phyloP scores from a whole-genome alignment of 2,113 vertebrate genomes.

The Xiphophorus hellerii region DNA sequence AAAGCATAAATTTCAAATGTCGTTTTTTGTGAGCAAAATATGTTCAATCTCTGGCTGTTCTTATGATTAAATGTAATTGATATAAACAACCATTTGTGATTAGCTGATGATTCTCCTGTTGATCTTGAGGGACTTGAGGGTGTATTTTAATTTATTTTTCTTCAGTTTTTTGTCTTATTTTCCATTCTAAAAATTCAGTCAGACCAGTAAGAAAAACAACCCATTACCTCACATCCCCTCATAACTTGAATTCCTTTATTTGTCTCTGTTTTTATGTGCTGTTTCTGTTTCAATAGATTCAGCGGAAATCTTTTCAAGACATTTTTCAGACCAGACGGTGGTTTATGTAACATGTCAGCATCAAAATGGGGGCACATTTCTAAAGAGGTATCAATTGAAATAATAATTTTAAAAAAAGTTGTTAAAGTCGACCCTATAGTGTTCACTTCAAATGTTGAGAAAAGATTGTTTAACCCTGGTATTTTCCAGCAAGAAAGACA shows the following conservation, averaged over 20 bases:
- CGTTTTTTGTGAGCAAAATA: no score
- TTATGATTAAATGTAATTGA: no score
- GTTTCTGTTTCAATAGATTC: slow-evolving; percentile 27
- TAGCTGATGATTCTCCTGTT: neutral
- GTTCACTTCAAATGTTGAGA: slow-evolving; percentile 19
- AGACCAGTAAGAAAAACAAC: slow-evolving; percentile 14
- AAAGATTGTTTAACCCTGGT: slow-evolving; percentile 44
- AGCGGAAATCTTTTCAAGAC: slow-evolving; percentile 34
- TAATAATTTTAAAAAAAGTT: slow-evolving; percentile 19
- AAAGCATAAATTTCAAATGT: no score
- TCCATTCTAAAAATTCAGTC: slow-evolving; percentile 24
- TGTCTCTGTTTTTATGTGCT: slow-evolving; percentile 1
- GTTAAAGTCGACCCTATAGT: neutral
- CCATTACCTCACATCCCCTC: slow-evolving; percentile 1
- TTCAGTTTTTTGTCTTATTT: slow-evolving; percentile 10
- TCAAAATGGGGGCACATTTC: slow-evolving; percentile 39
- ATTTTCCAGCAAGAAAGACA: slow-evolving; percentile 46
- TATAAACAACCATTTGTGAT: neutral
- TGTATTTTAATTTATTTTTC: no score
- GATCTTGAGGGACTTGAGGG: no score
- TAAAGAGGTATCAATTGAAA: slow-evolving; percentile 20
- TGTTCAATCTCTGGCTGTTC: no score
- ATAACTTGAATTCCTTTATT: slow-evolving; percentile 10
- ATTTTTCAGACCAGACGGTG: slow-evolving; percentile 23
- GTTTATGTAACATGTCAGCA: slow-evolving; percentile 40